These are phyloP conservation scores for Pangasius larnaudii DNA, from an alignment of 2,797 vertebrate genomes.

Conservation along the genomic window DNA sequence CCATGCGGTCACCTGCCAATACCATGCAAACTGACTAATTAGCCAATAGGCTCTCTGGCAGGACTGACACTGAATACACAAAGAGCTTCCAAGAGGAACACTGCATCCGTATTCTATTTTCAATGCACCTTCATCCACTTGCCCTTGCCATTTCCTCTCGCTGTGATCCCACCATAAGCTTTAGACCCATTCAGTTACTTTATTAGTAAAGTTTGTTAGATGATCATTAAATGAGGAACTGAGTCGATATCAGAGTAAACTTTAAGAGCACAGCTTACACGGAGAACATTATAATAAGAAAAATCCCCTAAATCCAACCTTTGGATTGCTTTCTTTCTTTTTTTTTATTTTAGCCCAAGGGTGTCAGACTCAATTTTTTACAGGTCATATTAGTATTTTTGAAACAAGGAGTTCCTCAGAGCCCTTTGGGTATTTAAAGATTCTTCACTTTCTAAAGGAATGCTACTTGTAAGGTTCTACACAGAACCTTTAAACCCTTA, in stretches of 20 bases:
- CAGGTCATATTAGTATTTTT: neutral
- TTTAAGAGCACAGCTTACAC: neutral
- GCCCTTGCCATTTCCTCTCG: conserved; percentile 14
- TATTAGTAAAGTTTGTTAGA: neutral
- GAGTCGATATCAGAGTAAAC: neutral
- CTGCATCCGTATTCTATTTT: conserved; percentile 6
- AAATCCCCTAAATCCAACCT: neutral
- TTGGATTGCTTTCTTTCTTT: neutral
- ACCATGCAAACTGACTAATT: conserved; percentile 75
- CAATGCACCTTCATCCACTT: neutral
- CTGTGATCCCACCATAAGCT: neutral
- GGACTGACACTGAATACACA: conserved; percentile 59
- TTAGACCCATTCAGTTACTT: neutral
- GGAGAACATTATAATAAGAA: neutral
- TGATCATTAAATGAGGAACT: neutral
- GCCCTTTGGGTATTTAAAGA: neutral
- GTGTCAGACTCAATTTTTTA: neutral
- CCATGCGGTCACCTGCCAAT: conserved; percentile 77
- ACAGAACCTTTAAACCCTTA: neutral
- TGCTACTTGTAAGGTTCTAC: neutral
- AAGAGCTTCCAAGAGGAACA: conserved; percentile 60
- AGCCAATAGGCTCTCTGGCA: conserved; percentile 68
- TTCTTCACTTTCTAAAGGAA: neutral
- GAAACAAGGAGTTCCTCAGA: neutral
- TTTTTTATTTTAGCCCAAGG: neutral